These are phyloP conservation scores for Stichodactyla helianthus DNA, from an alignment of 64 coral and sea anemone species.

Conservation along the genomic window DNA sequence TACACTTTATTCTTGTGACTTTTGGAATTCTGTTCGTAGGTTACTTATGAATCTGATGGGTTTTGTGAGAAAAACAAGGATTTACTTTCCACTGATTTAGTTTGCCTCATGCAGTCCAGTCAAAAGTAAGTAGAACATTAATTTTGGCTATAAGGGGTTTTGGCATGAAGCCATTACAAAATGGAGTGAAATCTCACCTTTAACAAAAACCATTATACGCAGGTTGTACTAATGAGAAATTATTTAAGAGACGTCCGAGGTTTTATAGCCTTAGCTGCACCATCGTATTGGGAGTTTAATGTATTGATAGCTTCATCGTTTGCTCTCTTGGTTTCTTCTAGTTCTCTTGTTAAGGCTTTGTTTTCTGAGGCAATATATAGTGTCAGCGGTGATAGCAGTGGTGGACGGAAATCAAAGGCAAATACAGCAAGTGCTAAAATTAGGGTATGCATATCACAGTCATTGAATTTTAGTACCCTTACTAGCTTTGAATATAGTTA, in stretches of 20 bases:
- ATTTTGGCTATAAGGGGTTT: no score
- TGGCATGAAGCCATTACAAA: no score
- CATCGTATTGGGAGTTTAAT: no score
- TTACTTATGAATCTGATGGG: slow-evolving; percentile 73
- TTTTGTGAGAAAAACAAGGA: slow-evolving; percentile 99
- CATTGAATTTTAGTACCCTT: no score
- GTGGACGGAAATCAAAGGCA: slow-evolving; percentile 59
- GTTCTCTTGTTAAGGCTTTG: slow-evolving; percentile 24
- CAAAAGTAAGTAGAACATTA: slow-evolving; percentile 53
- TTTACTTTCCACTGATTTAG: slow-evolving; percentile 76
- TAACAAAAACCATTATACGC: no score
- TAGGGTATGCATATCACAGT: slow-evolving; percentile 38
- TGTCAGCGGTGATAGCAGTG: background rate
- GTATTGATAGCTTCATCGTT: no score
- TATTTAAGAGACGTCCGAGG: no score
- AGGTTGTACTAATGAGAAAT: no score
- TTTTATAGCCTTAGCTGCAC: no score
- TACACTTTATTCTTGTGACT: background rate
- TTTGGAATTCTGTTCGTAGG: slow-evolving; percentile 26
- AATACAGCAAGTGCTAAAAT: slow-evolving; percentile 86
- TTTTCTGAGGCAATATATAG: slow-evolving; percentile 14
- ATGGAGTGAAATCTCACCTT: no score
- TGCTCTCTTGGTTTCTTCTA: no score
- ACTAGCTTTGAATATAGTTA: no score
- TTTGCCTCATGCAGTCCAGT: slow-evolving; percentile 87